These are phyloP conservation scores for Smutsia temminckii DNA, from an alignment of 2,797 vertebrate genomes.

Conservation along the genomic window DNA sequence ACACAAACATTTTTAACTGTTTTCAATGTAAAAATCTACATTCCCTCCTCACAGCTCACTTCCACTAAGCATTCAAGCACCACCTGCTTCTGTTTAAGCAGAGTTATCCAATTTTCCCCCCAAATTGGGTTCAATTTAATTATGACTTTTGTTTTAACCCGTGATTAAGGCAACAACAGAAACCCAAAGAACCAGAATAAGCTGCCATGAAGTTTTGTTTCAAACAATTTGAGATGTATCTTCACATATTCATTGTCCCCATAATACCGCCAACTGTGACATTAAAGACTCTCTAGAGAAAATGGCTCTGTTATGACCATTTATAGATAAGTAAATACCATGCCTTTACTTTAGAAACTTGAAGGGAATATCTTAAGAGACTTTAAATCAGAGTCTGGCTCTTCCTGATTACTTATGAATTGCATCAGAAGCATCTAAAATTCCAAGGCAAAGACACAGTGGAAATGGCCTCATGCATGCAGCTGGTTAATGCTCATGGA, in stretches of 20 bases:
- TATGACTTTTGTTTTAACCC: slow-evolving; percentile 66
- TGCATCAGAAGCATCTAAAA: slow-evolving; percentile 62
- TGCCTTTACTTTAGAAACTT: slow-evolving; percentile 51
- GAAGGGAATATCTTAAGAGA: slow-evolving; percentile 54
- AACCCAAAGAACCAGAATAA: background rate
- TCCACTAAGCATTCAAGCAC: slow-evolving; percentile 41
- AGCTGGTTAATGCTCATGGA: slow-evolving; percentile 77
- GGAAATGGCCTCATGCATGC: slow-evolving; percentile 57
- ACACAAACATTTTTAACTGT: slow-evolving; percentile 42
- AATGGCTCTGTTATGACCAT: background rate
- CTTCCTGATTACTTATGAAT: slow-evolving; percentile 66
- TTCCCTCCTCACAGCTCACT: slow-evolving; percentile 32
- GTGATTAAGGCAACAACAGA: slow-evolving; percentile 48
- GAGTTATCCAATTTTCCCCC: background rate
- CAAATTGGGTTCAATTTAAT: slow-evolving; percentile 63
- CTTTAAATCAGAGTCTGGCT: slow-evolving; percentile 30
- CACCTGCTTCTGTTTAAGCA: slow-evolving; percentile 76
- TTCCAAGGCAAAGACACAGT: slow-evolving; percentile 56
- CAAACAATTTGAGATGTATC: slow-evolving; percentile 30
- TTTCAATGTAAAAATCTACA: slow-evolving; percentile 34
- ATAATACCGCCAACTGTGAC: background rate
- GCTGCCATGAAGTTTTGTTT: background rate
- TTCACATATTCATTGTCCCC: background rate
- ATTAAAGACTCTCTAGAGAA: slow-evolving; percentile 42
- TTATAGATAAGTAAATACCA: background rate